Evolutionary conservation across 2,113 vertebrate species (phyloP).

Genomic region (Syrmaticus mikado): DNA sequence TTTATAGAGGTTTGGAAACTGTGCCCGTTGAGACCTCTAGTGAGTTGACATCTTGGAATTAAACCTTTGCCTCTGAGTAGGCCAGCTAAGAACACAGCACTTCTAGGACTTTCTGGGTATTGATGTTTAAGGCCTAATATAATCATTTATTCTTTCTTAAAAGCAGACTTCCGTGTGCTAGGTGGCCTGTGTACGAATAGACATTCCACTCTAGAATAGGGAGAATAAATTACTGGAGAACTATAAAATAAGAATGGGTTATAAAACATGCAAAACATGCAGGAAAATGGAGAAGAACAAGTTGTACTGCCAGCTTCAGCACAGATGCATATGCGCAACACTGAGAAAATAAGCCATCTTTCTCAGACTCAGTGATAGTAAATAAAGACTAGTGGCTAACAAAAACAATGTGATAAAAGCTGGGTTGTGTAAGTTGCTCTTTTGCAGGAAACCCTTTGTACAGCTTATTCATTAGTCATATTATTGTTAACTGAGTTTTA

Average conservation of each 20-base stretch:
- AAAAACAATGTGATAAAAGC: conserved; percentile 58
- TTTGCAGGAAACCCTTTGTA: conserved; percentile 20
- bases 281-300: conserved; percentile 43
- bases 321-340: conserved; percentile 21
- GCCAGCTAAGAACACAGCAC: background rate
- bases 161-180: background rate
- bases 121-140: background rate
- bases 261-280: background rate
- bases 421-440: conserved; percentile 5
- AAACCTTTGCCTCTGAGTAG: rapidly evolving
- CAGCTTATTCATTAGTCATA: conserved; percentile 44
- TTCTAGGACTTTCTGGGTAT: background rate
- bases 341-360: conserved; percentile 53
- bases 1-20: background rate
- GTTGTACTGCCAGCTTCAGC: conserved; percentile 54
- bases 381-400: conserved; percentile 32
- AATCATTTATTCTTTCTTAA: background rate
- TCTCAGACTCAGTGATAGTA: conserved; percentile 38
- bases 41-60: background rate
- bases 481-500: conserved; percentile 34
- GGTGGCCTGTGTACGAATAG: background rate
- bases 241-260: conserved; percentile 29
- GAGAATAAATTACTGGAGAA: background rate
- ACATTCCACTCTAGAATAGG: background rate
- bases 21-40: background rate